Conservation (phyloP, 2,113 vertebrate species). For the Alectura lathami region DNA sequence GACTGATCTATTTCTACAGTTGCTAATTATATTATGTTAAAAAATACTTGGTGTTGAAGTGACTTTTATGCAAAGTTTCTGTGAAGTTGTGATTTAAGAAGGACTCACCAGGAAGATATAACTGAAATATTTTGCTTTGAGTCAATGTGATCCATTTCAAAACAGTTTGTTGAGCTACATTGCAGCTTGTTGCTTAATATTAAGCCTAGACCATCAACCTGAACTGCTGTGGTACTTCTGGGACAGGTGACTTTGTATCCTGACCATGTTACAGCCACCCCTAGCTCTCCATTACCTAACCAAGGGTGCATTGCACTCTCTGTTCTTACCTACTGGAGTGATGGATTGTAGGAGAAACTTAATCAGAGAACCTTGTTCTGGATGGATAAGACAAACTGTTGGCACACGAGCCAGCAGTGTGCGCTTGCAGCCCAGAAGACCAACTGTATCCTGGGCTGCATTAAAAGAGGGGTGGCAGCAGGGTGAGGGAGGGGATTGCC, state of each 20-base stretch:
- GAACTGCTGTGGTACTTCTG: background rate
- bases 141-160: slow-evolving; percentile 21
- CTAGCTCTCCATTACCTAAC: background rate
- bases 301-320: background rate
- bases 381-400: background rate
- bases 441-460: too few species aligned
- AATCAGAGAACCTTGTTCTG: background rate
- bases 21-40: slow-evolving; percentile 61
- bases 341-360: background rate
- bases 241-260: background rate
- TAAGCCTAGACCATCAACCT: background rate
- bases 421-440: too few species aligned
- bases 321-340: background rate
- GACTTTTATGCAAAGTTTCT: slow-evolving; percentile 34
- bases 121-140: slow-evolving; percentile 43
- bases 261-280: background rate
- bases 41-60: slow-evolving; percentile 43
- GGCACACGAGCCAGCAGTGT: too few species aligned
- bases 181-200: background rate
- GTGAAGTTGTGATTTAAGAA: slow-evolving; percentile 14
- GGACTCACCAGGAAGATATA: background rate
- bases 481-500: too few species aligned
- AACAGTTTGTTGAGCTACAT: slow-evolving; percentile 7
- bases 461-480: too few species aligned
- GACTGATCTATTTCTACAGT: slow-evolving; percentile 62